Evolutionary conservation across 1,140 invertebrate species (phyloP).

Genomic region (Gonatopus flavifemur): DNA sequence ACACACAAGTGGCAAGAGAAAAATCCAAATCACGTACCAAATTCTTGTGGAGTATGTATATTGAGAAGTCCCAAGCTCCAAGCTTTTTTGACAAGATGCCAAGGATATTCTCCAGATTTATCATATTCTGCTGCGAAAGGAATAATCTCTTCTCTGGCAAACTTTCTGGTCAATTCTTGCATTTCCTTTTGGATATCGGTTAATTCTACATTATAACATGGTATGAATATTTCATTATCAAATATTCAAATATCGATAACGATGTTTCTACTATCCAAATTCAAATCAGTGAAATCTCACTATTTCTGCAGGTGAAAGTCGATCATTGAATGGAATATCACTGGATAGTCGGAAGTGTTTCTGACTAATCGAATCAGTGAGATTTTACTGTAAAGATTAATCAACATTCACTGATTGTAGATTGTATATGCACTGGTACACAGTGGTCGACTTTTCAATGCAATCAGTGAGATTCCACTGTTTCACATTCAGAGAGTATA

Average conservation of each 20-base stretch:
- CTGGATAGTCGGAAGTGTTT: too few species aligned
- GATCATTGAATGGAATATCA: too few species aligned
- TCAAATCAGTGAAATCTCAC: too few species aligned
- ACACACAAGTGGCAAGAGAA: conserved; percentile 22
- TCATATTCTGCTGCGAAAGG: conserved; percentile 90
- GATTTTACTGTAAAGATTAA: too few species aligned
- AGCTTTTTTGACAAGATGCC: conserved; percentile 93
- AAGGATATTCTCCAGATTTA: conserved; percentile 89
- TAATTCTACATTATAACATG: conserved; percentile 58
- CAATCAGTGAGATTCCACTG: too few species aligned
- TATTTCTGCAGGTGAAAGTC: too few species aligned
- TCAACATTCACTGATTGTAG: too few species aligned
- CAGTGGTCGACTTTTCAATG: too few species aligned
- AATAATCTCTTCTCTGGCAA: conserved; percentile 89
- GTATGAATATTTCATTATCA: not conserved
- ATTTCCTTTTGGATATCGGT: conserved; percentile 82
- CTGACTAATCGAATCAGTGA: too few species aligned
- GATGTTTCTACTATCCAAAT: not conserved
- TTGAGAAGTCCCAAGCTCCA: conserved; percentile 89
- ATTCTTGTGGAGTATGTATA: conserved; percentile 75
- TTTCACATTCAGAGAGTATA: too few species aligned
- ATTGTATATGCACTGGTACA: too few species aligned
- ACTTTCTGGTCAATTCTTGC: conserved; percentile 87
- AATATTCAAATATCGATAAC: not conserved
- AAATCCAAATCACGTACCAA: conserved; percentile 52